Conservation (phyloP, 2,797 vertebrate species). For the Manis pentadactyla region DNA sequence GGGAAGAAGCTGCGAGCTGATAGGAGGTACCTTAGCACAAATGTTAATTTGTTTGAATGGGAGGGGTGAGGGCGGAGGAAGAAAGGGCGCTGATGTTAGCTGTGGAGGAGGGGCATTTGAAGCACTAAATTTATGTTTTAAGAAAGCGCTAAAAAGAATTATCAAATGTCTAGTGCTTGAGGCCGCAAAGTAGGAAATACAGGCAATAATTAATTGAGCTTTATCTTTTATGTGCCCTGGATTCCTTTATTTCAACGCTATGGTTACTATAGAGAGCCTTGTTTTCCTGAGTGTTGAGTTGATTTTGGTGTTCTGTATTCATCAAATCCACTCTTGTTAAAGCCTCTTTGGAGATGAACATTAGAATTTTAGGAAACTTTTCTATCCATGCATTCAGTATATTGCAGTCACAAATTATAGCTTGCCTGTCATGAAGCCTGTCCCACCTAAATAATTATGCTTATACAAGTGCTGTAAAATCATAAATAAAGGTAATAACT, state of each 20-base stretch:
- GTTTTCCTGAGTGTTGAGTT: conserved; percentile 37
- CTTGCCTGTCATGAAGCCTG: conserved; percentile 25
- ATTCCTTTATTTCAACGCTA: neutral
- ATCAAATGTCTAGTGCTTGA: neutral
- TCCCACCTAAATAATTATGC: conserved; percentile 31
- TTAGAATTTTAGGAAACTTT: conserved; percentile 60
- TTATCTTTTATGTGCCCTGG: neutral
- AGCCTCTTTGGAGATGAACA: conserved; percentile 42
- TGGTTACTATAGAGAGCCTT: conserved; percentile 22
- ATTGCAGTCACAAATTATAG: neutral
- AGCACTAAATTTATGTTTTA: conserved; percentile 16
- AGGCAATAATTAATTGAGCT: neutral
- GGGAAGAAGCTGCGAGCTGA: conserved; percentile 77
- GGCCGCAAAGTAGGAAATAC: neutral
- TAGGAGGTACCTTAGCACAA: conserved; percentile 77
- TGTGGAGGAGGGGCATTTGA: conserved; percentile 64
- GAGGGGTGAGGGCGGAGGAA: conserved; percentile 53
- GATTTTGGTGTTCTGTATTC: conserved; percentile 14
- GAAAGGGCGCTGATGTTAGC: conserved; percentile 17
- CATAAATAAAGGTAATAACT: neutral
- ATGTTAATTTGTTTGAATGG: conserved; percentile 77
- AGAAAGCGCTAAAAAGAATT: neutral
- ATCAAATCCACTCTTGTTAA: neutral
- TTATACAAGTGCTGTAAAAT: conserved; percentile 23
- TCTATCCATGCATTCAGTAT: neutral